phyloP scores from a whole-genome alignment of 2,797 vertebrate genomes.

The Parambassis ranga region DNA sequence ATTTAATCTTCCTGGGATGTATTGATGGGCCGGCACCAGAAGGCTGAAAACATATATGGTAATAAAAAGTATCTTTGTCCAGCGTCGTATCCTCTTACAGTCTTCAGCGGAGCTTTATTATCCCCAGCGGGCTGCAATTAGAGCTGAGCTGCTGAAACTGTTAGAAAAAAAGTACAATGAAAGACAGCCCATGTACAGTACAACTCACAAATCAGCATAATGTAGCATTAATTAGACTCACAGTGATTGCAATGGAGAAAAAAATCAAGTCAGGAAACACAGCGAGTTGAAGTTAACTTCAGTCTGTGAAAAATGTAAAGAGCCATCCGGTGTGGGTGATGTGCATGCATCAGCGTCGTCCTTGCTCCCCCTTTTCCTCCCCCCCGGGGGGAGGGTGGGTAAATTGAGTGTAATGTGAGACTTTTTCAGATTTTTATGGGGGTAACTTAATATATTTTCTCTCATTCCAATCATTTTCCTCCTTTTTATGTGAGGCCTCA shows the following conservation, averaged over 20 bases:
- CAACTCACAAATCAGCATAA: constrained; percentile 61
- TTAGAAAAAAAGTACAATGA: constrained; percentile 59
- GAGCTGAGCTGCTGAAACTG: constrained; percentile 50
- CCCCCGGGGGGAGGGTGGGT: too few species aligned
- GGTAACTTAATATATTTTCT: constrained; percentile 36
- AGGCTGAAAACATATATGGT: constrained; percentile 33
- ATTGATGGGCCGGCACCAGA: constrained; percentile 22
- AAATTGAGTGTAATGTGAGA: constrained; percentile 41
- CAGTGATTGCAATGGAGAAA: constrained; percentile 44
- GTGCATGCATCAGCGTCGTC: constrained; percentile 39
- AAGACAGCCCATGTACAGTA: constrained; percentile 45
- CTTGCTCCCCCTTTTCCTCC: too few species aligned
- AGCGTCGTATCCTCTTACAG: constrained; percentile 33
- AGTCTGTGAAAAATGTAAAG: constrained; percentile 17
- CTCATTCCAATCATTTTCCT: constrained; percentile 19
- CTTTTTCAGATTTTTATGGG: constrained; percentile 20
- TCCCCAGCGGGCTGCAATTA: constrained; percentile 64
- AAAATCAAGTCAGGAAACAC: constrained; percentile 1
- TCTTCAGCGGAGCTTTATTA: constrained; percentile 41
- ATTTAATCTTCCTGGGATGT: constrained; percentile 22
- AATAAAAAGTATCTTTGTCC: constrained; percentile 39
- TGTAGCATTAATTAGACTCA: constrained; percentile 59
- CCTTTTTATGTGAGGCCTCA: constrained; percentile 10
- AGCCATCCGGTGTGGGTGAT: constrained; percentile 8
- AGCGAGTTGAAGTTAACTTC: neutral